Evolutionary conservation across 2,888 invertebrate species (phyloP).

Genomic region (Nemotelus pantherinus): DNA sequence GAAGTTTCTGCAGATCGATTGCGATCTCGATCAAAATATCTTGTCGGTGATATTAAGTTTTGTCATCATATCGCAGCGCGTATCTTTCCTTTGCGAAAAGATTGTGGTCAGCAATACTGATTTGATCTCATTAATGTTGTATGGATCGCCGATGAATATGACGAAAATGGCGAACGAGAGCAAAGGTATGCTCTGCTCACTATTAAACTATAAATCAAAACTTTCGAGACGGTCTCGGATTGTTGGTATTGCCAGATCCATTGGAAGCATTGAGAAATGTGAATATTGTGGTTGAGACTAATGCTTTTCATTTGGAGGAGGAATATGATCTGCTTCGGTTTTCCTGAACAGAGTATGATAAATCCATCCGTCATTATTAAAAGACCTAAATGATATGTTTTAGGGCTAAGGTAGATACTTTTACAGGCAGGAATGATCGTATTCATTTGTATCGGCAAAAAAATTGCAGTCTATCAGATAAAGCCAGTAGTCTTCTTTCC

Average conservation of each 20-base stretch:
- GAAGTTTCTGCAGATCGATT: background rate
- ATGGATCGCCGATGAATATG: background rate
- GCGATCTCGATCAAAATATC: constrained; percentile 7
- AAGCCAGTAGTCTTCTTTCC: too few species aligned
- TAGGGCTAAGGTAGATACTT: background rate
- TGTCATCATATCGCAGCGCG: constrained; percentile 12
- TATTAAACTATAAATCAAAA: constrained; percentile 29
- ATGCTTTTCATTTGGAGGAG: constrained; percentile 10
- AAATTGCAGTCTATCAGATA: background rate
- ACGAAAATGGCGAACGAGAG: background rate
- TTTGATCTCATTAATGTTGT: constrained; percentile 21
- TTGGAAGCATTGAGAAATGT: background rate
- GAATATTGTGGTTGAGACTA: background rate
- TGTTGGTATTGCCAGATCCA: constrained; percentile 20
- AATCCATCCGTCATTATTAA: constrained; percentile 49
- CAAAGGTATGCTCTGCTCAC: background rate
- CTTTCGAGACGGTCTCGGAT: constrained; percentile 24
- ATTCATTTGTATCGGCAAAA: background rate
- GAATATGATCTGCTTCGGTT: background rate
- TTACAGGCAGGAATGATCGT: background rate
- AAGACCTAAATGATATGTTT: constrained; percentile 37
- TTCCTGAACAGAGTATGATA: constrained; percentile 43
- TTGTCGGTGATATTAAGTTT: background rate
- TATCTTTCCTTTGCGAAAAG: constrained; percentile 6
- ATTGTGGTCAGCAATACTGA: constrained; percentile 27